A percentile compares a stretch with the other conserved stretches of the same genome.
These are phyloP conservation scores for Argyresthia goedartella DNA, from an alignment of 2,888 invertebrate species.

Conservation along the genomic window DNA sequence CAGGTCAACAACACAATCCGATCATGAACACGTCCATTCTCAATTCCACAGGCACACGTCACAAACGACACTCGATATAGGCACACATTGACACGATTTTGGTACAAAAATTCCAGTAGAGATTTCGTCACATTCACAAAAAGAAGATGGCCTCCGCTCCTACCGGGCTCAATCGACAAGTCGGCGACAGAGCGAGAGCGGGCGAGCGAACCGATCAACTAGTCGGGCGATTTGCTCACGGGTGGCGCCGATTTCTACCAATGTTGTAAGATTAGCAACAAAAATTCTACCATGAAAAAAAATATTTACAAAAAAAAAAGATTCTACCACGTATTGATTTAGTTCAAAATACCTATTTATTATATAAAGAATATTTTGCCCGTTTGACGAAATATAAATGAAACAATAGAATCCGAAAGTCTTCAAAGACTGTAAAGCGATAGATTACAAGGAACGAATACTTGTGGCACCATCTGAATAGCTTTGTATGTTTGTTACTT, in stretches of 20 bases:
- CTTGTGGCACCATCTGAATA: no score
- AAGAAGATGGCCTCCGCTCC: constrained; percentile 70
- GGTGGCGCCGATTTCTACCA: constrained; percentile 54
- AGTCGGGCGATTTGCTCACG: constrained; percentile 43
- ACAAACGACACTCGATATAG: constrained; percentile 48
- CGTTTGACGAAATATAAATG: no score
- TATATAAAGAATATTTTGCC: no score
- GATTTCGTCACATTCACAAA: constrained; percentile 60
- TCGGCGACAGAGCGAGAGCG: constrained; percentile 51
- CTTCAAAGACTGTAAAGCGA: no score
- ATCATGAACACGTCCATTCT: constrained; percentile 60
- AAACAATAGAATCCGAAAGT: no score
- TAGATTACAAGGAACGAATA: no score
- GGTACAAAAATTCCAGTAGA: constrained; percentile 40
- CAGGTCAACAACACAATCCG: constrained; percentile 62
- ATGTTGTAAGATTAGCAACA: constrained; percentile 27
- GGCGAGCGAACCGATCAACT: constrained; percentile 28
- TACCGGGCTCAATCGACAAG: constrained; percentile 51
- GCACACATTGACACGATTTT: constrained; percentile 57
- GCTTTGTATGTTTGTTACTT: no score
- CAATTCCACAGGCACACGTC: constrained; percentile 48
- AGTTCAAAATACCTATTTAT: no score
- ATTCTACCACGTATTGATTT: not conserved
- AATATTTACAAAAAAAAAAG: not conserved
- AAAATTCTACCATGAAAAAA: not conserved